Conservation (phyloP, 30 jellyfish, hydroid and myxozoan species). For the Cassiopea andromeda region DNA sequence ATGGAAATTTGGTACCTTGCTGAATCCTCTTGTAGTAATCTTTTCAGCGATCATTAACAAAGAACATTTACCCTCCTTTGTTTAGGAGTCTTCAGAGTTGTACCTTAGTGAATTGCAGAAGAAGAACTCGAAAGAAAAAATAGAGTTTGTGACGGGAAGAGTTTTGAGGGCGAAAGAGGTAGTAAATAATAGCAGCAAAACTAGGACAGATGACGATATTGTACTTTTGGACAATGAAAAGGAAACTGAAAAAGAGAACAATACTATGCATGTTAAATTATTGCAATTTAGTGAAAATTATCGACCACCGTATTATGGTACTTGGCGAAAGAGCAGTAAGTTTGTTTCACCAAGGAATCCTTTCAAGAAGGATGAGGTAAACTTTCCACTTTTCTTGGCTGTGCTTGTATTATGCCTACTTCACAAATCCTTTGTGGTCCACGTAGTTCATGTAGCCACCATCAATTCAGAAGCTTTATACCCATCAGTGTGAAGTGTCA, state of each 20-base stretch:
- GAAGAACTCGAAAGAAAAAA: not conserved
- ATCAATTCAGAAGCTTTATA: too few species aligned
- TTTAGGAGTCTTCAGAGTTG: slow-evolving; percentile 26
- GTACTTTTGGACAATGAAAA: slow-evolving; percentile 13
- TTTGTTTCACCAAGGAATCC: slow-evolving; percentile 82
- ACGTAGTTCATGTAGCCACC: too few species aligned
- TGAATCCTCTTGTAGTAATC: too few species aligned
- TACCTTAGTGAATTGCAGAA: slow-evolving; percentile 5
- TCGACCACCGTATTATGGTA: slow-evolving; percentile 99
- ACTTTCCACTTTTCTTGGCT: too few species aligned
- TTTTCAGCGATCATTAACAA: too few species aligned
- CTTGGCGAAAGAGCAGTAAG: slow-evolving; percentile 89
- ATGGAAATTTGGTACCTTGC: too few species aligned
- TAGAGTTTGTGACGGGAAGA: slow-evolving; percentile 13
- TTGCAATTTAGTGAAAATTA: slow-evolving; percentile 92
- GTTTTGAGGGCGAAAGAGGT: not conserved
- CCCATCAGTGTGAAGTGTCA: too few species aligned
- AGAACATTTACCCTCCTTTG: not conserved
- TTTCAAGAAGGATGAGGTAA: slow-evolving; percentile 81
- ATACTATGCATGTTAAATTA: slow-evolving; percentile 73
- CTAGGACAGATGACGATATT: slow-evolving; percentile 30
- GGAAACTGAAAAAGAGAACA: slow-evolving; percentile 15
- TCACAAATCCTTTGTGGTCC: too few species aligned
- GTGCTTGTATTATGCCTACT: too few species aligned
- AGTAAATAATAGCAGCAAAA: slow-evolving; percentile 1